Conservation (phyloP, 2,113 vertebrate genomes). For the Leptodactylus fuscus region DNA sequence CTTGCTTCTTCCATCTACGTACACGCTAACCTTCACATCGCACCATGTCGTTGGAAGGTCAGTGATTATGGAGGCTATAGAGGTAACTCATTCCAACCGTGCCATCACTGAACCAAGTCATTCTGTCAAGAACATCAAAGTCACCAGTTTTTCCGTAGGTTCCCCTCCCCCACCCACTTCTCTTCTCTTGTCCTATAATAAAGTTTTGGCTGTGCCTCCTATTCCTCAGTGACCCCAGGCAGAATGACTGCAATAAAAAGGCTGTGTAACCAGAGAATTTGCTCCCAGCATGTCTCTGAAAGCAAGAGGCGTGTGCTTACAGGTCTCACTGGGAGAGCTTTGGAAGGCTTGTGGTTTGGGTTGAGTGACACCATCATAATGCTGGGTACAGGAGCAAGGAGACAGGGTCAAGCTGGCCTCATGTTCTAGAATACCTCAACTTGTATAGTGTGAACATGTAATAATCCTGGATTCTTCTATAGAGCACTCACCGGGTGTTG, state of each 20-base stretch:
- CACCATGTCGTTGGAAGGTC: not conserved
- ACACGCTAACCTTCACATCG: not conserved
- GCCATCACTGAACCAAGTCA: conserved; percentile 18
- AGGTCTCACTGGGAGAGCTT: conserved; percentile 10
- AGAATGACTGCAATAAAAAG: conserved; percentile 44
- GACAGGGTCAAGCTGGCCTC: conserved; percentile 22
- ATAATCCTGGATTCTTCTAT: conserved; percentile 7
- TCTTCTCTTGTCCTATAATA: conserved; percentile 29
- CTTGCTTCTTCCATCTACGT: too few relatives aligned
- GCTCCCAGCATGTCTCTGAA: conserved; percentile 28
- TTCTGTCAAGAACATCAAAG: conserved; percentile 41
- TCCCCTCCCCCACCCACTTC: not conserved
- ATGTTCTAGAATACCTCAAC: conserved; percentile 19
- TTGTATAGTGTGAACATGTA: conserved; percentile 7
- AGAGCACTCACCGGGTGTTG: not conserved
- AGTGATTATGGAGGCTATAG: conserved; percentile 1
- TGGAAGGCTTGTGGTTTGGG: conserved; percentile 3
- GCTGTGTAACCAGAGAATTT: conserved; percentile 38
- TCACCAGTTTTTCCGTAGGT: conserved; percentile 3
- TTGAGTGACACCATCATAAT: conserved; percentile 36
- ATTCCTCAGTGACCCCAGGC: conserved; percentile 43
- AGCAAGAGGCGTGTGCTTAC: conserved; percentile 46
- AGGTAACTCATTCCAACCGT: conserved; percentile 28
- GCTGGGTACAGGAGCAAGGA: conserved; percentile 1
- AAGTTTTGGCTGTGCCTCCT: conserved; percentile 17